Percentiles rank a stretch among this genome's conserved stretches.
Conservation (phyloP, 1,140 invertebrate species). For the Macrocentrus cingulum region DNA sequence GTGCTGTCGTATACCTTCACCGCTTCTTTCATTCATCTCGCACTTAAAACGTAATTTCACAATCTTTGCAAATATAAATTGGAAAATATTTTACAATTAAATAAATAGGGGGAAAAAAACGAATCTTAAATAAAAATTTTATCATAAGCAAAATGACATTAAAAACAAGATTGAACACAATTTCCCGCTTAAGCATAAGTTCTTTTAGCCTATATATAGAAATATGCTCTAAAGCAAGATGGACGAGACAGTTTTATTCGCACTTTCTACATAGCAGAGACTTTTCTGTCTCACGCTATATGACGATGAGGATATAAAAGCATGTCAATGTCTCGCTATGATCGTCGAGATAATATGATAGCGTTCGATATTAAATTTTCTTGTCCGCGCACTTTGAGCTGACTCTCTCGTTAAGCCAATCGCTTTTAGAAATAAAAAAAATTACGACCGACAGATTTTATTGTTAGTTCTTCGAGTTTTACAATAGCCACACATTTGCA, state of each 20-base stretch:
- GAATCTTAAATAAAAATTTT: too few species aligned
- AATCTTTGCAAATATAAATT: background rate
- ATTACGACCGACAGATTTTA: too few species aligned
- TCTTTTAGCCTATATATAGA: background rate
- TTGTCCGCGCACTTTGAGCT: conserved; percentile 10
- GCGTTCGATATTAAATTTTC: conserved; percentile 21
- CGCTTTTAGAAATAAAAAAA: conserved; percentile 5
- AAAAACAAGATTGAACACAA: conserved; percentile 7
- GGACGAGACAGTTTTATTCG: conserved; percentile 1
- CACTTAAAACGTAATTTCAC: background rate
- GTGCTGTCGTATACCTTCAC: background rate
- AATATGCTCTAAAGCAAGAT: conserved; percentile 1
- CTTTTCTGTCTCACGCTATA: background rate
- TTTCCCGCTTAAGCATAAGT: conserved; percentile 22
- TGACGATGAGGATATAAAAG: conserved; percentile 8
- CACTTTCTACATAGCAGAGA: background rate
- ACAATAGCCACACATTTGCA: too few species aligned
- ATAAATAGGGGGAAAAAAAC: too few species aligned
- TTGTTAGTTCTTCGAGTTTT: too few species aligned
- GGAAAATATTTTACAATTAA: background rate
- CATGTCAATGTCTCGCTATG: conserved; percentile 12
- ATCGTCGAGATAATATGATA: conserved; percentile 18
- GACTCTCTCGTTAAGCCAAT: conserved; percentile 10
- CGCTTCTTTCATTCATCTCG: background rate
- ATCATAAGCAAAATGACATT: too few species aligned